Conservation (phyloP, 2,113 vertebrate species). For the Microtus richardsoni region DNA sequence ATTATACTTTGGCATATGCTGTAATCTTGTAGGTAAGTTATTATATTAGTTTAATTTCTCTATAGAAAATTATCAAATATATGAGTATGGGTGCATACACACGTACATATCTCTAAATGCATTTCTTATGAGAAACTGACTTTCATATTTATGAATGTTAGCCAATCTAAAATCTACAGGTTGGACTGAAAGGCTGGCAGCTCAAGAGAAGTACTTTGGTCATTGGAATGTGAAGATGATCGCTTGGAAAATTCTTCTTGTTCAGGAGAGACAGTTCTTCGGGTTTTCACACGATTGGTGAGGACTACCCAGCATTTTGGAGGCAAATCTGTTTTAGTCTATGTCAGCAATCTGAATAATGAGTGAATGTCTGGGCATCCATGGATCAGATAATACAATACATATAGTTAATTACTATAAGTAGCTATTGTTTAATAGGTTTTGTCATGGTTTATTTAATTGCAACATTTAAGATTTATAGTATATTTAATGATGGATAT, state of each 20-base stretch:
- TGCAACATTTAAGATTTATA: not conserved
- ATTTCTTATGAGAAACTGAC: not conserved
- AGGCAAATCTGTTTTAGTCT: not conserved
- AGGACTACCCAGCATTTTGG: not conserved
- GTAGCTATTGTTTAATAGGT: not conserved
- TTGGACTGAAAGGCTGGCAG: accelerated
- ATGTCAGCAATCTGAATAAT: not conserved
- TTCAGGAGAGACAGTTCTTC: not conserved
- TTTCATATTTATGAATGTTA: not conserved
- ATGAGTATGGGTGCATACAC: not conserved
- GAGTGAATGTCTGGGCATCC: not conserved
- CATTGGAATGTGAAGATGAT: not conserved
- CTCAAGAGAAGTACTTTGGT: not conserved
- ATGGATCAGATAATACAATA: not conserved
- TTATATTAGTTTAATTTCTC: not conserved
- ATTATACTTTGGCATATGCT: not conserved
- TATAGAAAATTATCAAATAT: not conserved
- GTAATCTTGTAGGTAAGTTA: not conserved
- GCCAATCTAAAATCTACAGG: not conserved
- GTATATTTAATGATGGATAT: not conserved
- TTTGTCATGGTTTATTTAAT: not conserved
- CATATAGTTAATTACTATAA: not conserved
- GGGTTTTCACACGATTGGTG: not conserved
- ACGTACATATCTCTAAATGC: not conserved
- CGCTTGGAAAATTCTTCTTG: not conserved